phyloP scores from a whole-genome alignment of 2,113 vertebrate species.

The Saccopteryx bilineata region DNA sequence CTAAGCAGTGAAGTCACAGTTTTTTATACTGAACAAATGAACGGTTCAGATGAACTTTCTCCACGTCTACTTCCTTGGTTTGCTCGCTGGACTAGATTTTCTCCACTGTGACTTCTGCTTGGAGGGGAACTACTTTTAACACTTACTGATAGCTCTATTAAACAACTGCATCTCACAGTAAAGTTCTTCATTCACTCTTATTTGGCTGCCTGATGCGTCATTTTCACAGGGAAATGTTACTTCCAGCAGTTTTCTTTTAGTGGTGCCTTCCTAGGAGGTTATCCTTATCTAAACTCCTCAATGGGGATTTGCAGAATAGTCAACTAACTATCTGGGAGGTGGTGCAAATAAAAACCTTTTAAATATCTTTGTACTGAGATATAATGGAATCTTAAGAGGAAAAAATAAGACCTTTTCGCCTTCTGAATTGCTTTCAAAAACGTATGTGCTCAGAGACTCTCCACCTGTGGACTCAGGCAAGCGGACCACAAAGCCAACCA shows the following conservation, averaged over 20 bases:
- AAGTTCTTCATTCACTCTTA: neutral
- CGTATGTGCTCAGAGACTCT: slow-evolving; percentile 91
- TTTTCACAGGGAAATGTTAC: neutral
- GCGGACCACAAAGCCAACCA: slow-evolving; percentile 96
- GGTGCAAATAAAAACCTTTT: neutral
- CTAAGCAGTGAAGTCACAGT: neutral
- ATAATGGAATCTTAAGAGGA: neutral
- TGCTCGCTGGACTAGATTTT: neutral
- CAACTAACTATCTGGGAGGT: neutral
- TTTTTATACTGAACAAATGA: neutral
- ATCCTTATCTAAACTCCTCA: neutral
- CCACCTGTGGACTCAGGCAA: slow-evolving; percentile 88
- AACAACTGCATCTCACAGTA: neutral
- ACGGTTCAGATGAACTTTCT: neutral
- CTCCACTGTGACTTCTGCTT: neutral
- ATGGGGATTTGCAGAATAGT: neutral
- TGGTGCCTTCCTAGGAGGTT: neutral
- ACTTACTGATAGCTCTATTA: neutral
- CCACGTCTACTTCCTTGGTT: neutral
- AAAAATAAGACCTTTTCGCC: slow-evolving; percentile 94
- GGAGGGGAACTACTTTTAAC: neutral
- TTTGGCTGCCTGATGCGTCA: neutral
- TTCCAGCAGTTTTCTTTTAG: neutral
- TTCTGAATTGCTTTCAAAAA: slow-evolving; percentile 99
- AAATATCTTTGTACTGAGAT: neutral